phyloP scores from a whole-genome alignment of 2,113 vertebrate species.

The Nerophis ophidion region DNA sequence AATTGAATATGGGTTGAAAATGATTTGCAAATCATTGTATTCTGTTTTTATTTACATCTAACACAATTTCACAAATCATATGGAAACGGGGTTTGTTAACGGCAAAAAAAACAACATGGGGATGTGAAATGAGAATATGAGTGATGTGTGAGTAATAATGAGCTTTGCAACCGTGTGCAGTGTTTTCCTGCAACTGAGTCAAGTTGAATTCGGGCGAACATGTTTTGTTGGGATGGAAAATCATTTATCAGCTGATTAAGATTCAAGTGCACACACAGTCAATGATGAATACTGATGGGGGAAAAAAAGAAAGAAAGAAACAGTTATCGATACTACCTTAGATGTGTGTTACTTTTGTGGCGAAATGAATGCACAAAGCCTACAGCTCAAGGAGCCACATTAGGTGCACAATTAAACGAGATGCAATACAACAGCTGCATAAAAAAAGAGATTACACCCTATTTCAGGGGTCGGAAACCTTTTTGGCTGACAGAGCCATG shows the following conservation, averaged over 20 bases:
- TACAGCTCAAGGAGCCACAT: no score
- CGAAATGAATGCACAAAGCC: background rate
- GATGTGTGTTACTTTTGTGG: background rate
- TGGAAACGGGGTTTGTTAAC: no score
- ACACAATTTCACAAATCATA: no score
- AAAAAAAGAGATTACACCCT: no score
- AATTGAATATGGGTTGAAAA: no score
- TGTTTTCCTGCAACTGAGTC: background rate
- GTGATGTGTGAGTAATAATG: background rate
- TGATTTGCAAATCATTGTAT: no score
- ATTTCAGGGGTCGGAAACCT: no score
- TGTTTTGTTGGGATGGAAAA: background rate
- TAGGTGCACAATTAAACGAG: background rate
- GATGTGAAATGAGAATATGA: background rate
- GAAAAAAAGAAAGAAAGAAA: background rate
- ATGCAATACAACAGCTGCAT: background rate
- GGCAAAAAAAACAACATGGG: background rate
- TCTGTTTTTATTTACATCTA: no score
- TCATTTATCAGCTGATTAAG: slow-evolving; percentile 1
- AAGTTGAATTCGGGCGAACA: background rate
- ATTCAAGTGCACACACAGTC: background rate
- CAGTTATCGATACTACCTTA: background rate
- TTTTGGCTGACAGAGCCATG: no score
- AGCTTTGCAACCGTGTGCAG: background rate
- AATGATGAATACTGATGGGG: no score